These are phyloP conservation scores for Nasua narica DNA, from an alignment of 2,797 vertebrate genomes.

Conservation along the genomic window DNA sequence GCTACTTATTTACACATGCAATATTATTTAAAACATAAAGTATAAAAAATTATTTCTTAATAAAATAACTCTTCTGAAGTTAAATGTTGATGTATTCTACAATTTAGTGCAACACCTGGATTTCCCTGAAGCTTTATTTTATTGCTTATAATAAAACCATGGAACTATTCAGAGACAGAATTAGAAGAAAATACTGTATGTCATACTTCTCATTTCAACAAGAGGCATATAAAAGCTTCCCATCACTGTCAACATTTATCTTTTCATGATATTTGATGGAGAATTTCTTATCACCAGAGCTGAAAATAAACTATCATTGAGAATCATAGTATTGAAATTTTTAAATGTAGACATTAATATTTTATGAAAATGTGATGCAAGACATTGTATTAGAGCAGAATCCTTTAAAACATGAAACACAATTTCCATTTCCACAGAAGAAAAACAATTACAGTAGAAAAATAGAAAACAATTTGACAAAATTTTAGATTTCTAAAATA, in stretches of 20 bases:
- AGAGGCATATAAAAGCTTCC: background rate
- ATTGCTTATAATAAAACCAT: constrained; percentile 26
- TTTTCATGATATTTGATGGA: background rate
- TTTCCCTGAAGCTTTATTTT: constrained; percentile 9
- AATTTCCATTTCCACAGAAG: background rate
- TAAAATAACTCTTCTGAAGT: background rate
- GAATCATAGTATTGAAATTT: background rate
- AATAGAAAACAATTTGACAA: background rate
- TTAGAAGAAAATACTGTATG: background rate
- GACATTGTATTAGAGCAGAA: background rate
- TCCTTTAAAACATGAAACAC: background rate
- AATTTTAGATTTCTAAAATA: background rate
- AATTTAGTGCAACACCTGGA: background rate
- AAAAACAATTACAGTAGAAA: background rate
- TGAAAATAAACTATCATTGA: background rate
- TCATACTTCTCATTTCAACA: background rate
- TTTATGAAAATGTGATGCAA: background rate
- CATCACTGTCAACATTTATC: background rate
- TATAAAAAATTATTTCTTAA: background rate
- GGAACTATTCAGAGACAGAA: background rate
- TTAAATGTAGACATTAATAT: background rate
- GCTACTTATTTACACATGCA: background rate
- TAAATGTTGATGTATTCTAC: background rate
- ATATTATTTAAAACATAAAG: background rate
- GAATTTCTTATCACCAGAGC: background rate